These are phyloP conservation scores for Rattus rattus DNA, from an alignment of 2,113 vertebrate genomes.

Conservation along the genomic window DNA sequence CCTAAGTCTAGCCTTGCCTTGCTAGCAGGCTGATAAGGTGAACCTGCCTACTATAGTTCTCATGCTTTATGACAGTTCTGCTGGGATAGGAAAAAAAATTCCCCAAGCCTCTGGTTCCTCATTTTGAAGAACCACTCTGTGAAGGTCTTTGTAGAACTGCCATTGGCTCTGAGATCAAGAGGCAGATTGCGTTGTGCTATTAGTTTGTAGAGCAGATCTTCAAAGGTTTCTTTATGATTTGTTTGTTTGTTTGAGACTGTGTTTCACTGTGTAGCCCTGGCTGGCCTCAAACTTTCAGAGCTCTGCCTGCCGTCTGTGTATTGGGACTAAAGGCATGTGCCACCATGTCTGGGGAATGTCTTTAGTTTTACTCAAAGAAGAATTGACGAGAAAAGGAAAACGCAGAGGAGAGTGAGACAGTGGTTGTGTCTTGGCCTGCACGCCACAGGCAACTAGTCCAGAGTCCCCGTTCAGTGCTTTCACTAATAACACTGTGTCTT, in stretches of 20 bases:
- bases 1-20: neutral
- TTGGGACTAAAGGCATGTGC: neutral
- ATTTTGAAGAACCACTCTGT: neutral
- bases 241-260: neutral
- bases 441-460: no score
- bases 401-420: neutral
- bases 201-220: neutral
- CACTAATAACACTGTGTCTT: neutral
- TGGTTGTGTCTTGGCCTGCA: neutral
- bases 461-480: neutral
- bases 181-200: neutral
- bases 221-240: neutral
- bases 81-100: neutral
- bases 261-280: neutral
- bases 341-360: neutral
- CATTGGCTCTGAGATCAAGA: neutral
- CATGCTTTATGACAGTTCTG: neutral
- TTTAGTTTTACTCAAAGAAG: neutral
- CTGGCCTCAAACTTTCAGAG: neutral
- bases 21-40: fast-evolving
- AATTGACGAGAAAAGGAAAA: neutral
- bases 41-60: neutral
- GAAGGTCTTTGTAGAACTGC: neutral
- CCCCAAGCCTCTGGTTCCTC: neutral
- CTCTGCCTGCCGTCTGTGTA: neutral